A percentile compares a stretch with the other conserved stretches of the same genome.
phyloP scores from a whole-genome alignment of 1,140 invertebrate genomes.

The Temnothorax longispinosus region DNA sequence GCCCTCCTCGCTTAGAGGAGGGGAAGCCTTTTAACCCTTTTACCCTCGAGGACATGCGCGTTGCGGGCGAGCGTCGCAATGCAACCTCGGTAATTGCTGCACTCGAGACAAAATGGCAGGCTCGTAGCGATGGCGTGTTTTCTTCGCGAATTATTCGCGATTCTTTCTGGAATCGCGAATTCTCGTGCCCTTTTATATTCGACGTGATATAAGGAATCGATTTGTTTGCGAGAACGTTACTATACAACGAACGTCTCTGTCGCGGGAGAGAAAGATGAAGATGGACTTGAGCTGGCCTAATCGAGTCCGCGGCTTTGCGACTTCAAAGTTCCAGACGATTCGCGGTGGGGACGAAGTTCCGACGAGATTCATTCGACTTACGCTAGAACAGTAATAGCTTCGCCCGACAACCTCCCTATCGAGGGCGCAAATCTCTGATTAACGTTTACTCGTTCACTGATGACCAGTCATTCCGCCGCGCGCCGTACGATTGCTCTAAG shows the following conservation, averaged over 20 bases:
- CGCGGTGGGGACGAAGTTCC: background rate
- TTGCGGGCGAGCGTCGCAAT: constrained; percentile 61
- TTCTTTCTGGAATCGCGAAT: background rate
- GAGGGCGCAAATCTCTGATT: constrained; percentile 19
- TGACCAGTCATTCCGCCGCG: background rate
- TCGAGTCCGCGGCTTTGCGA: background rate
- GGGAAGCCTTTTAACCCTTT: constrained; percentile 74
- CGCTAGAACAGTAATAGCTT: background rate
- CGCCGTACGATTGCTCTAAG: background rate
- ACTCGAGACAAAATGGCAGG: constrained; percentile 73
- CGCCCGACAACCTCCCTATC: background rate
- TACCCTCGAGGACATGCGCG: constrained; percentile 69
- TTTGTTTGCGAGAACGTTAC: background rate
- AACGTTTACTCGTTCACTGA: constrained; percentile 3
- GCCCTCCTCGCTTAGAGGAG: constrained; percentile 57
- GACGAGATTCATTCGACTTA: background rate
- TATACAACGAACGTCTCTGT: background rate
- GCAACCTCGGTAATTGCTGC: constrained; percentile 75
- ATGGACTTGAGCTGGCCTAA: background rate
- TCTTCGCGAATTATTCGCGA: constrained; percentile 16
- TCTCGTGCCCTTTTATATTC: background rate
- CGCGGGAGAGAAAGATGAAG: background rate
- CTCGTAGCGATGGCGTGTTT: constrained; percentile 62
- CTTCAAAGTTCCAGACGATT: background rate
- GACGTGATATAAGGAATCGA: background rate